Percentiles rank a stretch among this genome's conserved stretches.
Evolutionary conservation across 1,140 invertebrate genomes (phyloP).

Genomic region (Leptonema lineaticorne): DNA sequence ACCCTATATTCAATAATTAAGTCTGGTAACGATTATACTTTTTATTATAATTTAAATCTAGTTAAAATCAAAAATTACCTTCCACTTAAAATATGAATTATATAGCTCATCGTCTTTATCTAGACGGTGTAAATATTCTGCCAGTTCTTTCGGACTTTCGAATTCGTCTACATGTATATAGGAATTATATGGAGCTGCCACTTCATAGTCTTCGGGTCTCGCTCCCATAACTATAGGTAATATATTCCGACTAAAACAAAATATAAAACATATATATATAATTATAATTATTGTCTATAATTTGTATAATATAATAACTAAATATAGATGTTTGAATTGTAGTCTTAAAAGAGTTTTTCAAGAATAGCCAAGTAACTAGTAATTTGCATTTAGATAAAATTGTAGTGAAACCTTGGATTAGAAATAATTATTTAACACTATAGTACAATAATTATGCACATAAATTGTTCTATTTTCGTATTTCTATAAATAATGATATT

Average conservation of each 20-base stretch:
- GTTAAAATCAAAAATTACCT: constrained; percentile 50
- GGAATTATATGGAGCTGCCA: constrained; percentile 82
- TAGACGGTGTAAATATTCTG: constrained; percentile 79
- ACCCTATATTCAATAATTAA: constrained; percentile 65
- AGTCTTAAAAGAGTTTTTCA: too few species aligned
- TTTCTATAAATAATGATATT: too few species aligned
- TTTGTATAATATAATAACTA: too few species aligned
- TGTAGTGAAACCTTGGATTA: too few species aligned
- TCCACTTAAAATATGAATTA: constrained; percentile 93
- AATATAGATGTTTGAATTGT: too few species aligned
- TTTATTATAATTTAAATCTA: too few species aligned
- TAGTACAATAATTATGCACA: too few species aligned
- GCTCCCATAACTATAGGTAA: constrained; percentile 96
- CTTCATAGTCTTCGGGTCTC: constrained; percentile 83
- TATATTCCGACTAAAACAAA: constrained; percentile 73
- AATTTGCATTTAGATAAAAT: too few species aligned
- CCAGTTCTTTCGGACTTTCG: constrained; percentile 77
- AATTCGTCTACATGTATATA: constrained; percentile 95
- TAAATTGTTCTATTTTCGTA: too few species aligned
- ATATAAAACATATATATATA: constrained; percentile 5
- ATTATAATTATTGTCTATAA: constrained; percentile 5
- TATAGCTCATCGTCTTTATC: constrained; percentile 86
- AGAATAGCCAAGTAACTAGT: too few species aligned
- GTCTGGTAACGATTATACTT: background rate
- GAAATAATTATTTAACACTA: too few species aligned